Conservation (phyloP, 2,113 vertebrate genomes). For the Okapia johnstoni region DNA sequence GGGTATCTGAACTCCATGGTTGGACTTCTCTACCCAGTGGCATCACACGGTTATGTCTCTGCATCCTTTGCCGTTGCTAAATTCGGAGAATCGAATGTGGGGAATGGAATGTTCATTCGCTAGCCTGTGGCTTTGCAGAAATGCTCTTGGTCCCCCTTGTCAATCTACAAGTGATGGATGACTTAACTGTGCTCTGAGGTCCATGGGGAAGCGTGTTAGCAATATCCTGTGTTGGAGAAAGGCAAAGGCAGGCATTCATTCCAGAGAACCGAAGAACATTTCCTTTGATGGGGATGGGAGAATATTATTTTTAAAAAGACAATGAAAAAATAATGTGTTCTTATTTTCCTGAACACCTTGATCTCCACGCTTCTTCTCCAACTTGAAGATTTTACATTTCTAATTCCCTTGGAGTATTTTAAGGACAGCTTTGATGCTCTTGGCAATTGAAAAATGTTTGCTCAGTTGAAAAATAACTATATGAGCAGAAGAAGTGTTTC, state of each 20-base stretch:
- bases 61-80: not conserved
- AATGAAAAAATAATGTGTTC: not conserved
- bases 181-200: fast-evolving
- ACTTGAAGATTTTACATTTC: not conserved
- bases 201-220: fast-evolving
- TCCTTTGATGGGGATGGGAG: not conserved
- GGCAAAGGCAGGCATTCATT: not conserved
- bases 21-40: not conserved
- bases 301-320: not conserved
- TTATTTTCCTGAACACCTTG: not conserved
- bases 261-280: not conserved
- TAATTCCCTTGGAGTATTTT: not conserved
- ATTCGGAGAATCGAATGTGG: fast-evolving
- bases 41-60: too few species aligned
- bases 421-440: not conserved
- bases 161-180: not conserved
- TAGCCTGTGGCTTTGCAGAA: fast-evolving
- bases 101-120: fast-evolving
- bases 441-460: not conserved
- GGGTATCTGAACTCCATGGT: not conserved
- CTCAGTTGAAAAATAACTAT: not conserved
- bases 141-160: fast-evolving
- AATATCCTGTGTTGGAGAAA: fast-evolving
- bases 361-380: not conserved
- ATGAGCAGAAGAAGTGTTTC: not conserved